Conservation (phyloP, 2,113 vertebrate genomes). For the Clarias macrocephalus region DNA sequence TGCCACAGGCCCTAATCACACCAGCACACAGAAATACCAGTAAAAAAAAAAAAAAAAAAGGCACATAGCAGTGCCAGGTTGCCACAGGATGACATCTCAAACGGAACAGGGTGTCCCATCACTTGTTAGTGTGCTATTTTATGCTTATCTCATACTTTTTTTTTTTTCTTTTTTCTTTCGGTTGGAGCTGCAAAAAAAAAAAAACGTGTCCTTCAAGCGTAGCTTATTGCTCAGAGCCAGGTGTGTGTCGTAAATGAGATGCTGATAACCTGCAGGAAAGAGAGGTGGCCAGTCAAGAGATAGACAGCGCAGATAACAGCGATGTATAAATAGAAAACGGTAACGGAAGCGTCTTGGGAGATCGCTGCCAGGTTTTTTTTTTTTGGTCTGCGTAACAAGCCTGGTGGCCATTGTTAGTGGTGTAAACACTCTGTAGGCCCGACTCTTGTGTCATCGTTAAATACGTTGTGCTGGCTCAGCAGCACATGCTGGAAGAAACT, state of each 20-base stretch:
- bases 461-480: slow-evolving; percentile 43
- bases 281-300: neutral
- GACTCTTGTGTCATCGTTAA: slow-evolving; percentile 50
- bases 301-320: slow-evolving; percentile 13
- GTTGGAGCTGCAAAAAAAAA: slow-evolving; percentile 2
- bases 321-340: slow-evolving; percentile 30
- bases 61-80: slow-evolving; percentile 15
- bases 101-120: slow-evolving; percentile 18
- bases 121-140: slow-evolving; percentile 46
- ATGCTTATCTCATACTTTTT: slow-evolving; percentile 31
- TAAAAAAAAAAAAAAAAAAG: neutral
- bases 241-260: slow-evolving; percentile 35
- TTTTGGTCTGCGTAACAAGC: slow-evolving; percentile 47
- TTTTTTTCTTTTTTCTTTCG: slow-evolving; percentile 27
- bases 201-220: slow-evolving; percentile 3
- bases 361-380: slow-evolving; percentile 34
- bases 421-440: slow-evolving; percentile 50
- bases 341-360: slow-evolving; percentile 43
- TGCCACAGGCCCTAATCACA: slow-evolving; percentile 39
- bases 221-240: slow-evolving; percentile 25
- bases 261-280: slow-evolving; percentile 37
- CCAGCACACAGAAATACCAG: slow-evolving; percentile 17
- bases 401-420: slow-evolving; percentile 52
- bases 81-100: slow-evolving; percentile 41
- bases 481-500: slow-evolving; percentile 29